phyloP scores from a whole-genome alignment of 2,113 vertebrate species.

The Pionites leucogaster region DNA sequence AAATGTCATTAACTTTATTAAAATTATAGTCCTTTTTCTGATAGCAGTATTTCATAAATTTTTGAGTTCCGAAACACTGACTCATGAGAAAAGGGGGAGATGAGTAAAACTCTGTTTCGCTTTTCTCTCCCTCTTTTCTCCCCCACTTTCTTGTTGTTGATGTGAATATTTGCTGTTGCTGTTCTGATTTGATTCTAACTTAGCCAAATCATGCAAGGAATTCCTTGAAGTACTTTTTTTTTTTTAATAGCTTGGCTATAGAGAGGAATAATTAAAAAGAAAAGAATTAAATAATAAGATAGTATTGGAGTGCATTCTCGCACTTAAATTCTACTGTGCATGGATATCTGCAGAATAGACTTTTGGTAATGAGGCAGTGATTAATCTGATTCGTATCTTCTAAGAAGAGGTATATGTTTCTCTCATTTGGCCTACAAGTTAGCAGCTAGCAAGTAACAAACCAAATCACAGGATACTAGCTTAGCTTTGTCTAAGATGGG shows the following conservation, averaged over 20 bases:
- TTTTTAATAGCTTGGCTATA: background rate
- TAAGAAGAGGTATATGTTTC: background rate
- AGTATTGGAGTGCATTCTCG: background rate
- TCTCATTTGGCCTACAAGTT: background rate
- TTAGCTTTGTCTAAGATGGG: constrained; percentile 2
- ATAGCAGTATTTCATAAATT: background rate
- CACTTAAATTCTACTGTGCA: background rate
- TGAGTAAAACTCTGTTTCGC: background rate
- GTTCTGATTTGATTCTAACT: background rate
- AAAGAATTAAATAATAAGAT: background rate
- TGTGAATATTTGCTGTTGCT: background rate
- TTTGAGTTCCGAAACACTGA: background rate
- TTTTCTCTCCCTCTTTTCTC: background rate
- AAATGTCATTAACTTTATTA: background rate
- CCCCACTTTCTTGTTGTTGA: rapidly evolving
- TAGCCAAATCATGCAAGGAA: background rate
- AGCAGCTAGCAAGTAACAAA: constrained; percentile 35
- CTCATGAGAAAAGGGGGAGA: background rate
- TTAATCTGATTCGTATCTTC: background rate
- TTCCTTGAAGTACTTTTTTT: background rate
- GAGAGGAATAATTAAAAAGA: background rate
- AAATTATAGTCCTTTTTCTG: background rate
- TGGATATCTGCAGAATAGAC: background rate
- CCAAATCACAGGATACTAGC: background rate
- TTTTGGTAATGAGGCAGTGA: background rate